Conservation (phyloP, 23 tunicate genomes). For the Aplidium turbinatum region DNA sequence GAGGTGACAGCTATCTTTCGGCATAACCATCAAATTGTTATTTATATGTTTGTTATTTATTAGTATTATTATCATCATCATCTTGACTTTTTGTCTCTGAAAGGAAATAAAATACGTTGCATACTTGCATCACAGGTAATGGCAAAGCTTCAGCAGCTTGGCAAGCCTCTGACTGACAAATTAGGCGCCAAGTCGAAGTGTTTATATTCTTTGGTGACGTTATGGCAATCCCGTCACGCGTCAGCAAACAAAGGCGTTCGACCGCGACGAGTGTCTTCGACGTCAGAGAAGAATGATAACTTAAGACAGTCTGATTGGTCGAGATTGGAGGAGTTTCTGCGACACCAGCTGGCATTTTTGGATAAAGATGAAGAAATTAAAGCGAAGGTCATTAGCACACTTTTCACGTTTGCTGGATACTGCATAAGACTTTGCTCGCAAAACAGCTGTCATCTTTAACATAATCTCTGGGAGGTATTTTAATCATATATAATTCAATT, state of each 20-base stretch:
- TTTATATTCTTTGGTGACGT: neutral
- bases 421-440: too few relatives aligned
- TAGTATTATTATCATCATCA: too few relatives aligned
- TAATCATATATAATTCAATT: too few relatives aligned
- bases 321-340: slow-evolving; percentile 74
- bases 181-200: slow-evolving; percentile 9
- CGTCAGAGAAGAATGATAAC: slow-evolving; percentile 41
- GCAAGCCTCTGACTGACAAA: slow-evolving; percentile 26
- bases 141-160: slow-evolving; percentile 9
- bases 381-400: slow-evolving; percentile 44
- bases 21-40: too few relatives aligned
- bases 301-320: slow-evolving; percentile 80
- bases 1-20: too few relatives aligned
- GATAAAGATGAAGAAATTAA: slow-evolving; percentile 82
- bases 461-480: too few relatives aligned
- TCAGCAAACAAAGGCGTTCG: slow-evolving; percentile 13
- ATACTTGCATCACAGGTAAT: too few relatives aligned
- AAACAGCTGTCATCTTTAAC: too few relatives aligned
- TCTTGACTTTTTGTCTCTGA: too few relatives aligned
- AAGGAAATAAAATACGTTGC: too few relatives aligned
- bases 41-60: too few relatives aligned
- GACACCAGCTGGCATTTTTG: slow-evolving; percentile 69
- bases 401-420: too few relatives aligned
- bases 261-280: slow-evolving; percentile 29
- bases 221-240: slow-evolving; percentile 23